phyloP scores from a whole-genome alignment of 1,140 invertebrate genomes.

The Conus ventricosus region DNA sequence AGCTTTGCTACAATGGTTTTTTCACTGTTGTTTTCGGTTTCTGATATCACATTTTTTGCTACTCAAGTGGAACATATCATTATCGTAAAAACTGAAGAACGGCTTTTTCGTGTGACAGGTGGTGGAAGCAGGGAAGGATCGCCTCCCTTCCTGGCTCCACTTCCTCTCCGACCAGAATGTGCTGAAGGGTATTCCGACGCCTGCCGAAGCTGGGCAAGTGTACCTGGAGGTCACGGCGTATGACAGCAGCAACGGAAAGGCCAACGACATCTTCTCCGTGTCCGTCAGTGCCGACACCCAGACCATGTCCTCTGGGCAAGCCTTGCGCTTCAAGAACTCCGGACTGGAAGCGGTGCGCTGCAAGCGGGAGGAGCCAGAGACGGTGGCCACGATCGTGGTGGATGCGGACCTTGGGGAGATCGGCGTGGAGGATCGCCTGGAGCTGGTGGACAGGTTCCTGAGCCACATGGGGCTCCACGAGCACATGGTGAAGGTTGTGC shows the following conservation, averaged over 20 bases:
- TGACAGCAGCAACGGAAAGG: constrained; percentile 44
- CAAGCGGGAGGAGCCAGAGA: constrained; percentile 65
- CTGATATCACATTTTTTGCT: no score
- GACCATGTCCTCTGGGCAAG: constrained; percentile 38
- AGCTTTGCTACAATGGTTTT: no score
- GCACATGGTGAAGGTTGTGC: constrained; percentile 76
- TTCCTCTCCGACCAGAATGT: constrained; percentile 71
- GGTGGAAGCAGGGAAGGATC: constrained; percentile 66
- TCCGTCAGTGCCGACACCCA: constrained; percentile 55
- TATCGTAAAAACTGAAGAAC: not conserved
- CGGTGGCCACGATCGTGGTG: constrained; percentile 68
- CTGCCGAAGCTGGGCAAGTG: constrained; percentile 78
- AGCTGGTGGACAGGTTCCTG: constrained; percentile 60
- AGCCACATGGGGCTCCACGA: constrained; percentile 62
- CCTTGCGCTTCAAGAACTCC: constrained; percentile 38
- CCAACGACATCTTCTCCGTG: constrained; percentile 66
- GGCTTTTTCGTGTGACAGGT: constrained; percentile 63
- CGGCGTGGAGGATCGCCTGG: constrained; percentile 52
- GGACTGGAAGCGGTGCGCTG: constrained; percentile 63
- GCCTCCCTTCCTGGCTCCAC: constrained; percentile 73
- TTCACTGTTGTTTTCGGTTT: no score
- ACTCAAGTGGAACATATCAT: no score
- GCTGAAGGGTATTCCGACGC: constrained; percentile 79
- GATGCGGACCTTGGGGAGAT: constrained; percentile 68
- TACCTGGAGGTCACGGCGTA: constrained; percentile 78